Conservation (phyloP, 1,140 invertebrate genomes). For the Polypedilum pembai region DNA sequence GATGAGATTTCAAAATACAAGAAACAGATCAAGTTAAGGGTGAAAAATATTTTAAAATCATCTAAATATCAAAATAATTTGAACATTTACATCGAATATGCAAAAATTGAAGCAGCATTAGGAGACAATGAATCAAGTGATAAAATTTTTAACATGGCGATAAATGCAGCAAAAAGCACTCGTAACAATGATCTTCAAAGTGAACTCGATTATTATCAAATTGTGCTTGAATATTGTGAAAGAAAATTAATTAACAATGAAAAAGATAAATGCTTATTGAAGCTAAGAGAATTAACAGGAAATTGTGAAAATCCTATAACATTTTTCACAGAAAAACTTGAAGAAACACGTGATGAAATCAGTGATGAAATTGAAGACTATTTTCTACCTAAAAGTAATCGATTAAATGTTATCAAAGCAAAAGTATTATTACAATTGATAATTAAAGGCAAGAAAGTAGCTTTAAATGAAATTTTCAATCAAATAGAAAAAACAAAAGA, state of each 20-base stretch:
- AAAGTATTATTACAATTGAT: neutral
- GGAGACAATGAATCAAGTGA: conserved; percentile 43
- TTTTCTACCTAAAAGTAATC: neutral
- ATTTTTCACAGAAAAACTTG: conserved; percentile 25
- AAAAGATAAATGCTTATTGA: conserved; percentile 32
- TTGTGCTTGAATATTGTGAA: conserved; percentile 32
- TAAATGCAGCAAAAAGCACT: conserved; percentile 34
- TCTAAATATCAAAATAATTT: conserved; percentile 50
- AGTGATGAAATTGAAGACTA: neutral
- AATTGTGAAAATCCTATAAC: conserved; percentile 32
- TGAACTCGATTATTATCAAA: conserved; percentile 34
- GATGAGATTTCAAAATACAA: conserved; percentile 38
- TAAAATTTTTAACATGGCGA: conserved; percentile 44
- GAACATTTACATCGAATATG: conserved; percentile 54
- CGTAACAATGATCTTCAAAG: neutral
- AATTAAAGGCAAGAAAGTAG: neutral
- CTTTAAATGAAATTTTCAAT: conserved; percentile 34
- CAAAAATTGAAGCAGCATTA: conserved; percentile 52
- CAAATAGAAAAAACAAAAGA: conserved; percentile 39
- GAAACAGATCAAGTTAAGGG: conserved; percentile 43
- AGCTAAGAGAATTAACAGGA: conserved; percentile 13
- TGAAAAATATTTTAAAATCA: conserved; percentile 51
- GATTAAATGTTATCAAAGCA: neutral
- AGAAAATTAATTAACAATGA: conserved; percentile 35
- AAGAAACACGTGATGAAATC: neutral